phyloP scores from a whole-genome alignment of 2,888 invertebrate species.

The Mythimna pallens region DNA sequence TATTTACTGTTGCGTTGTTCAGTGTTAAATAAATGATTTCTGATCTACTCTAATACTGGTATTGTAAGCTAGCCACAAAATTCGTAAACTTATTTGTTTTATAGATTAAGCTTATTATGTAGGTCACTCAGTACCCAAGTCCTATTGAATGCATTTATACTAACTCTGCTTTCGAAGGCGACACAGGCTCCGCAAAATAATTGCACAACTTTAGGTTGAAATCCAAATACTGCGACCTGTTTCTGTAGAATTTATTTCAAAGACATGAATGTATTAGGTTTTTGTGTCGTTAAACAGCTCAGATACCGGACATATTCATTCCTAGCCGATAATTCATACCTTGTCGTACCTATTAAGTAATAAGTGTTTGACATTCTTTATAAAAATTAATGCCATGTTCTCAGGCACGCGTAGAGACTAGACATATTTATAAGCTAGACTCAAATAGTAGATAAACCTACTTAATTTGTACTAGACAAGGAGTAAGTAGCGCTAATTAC shows the following conservation, averaged over 20 bases:
- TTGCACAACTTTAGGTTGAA: constrained; percentile 47
- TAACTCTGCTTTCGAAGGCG: constrained; percentile 49
- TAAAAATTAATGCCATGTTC: constrained; percentile 42
- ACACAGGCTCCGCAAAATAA: constrained; percentile 43
- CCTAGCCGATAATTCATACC: constrained; percentile 4
- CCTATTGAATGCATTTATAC: constrained; percentile 42
- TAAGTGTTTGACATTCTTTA: constrained; percentile 28
- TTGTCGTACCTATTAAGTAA: neutral
- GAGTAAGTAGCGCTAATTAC: constrained; percentile 10
- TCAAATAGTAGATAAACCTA: neutral
- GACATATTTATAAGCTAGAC: neutral
- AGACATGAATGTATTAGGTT: constrained; percentile 20
- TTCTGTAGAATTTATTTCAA: constrained; percentile 26
- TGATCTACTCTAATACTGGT: neutral
- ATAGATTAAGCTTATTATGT: constrained; percentile 20
- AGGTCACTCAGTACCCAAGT: constrained; percentile 36
- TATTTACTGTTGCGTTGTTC: too few relatives aligned
- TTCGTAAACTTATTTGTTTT: constrained; percentile 21
- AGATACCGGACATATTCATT: constrained; percentile 20
- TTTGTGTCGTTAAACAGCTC: constrained; percentile 26
- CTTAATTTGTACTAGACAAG: constrained; percentile 8
- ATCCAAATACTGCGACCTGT: constrained; percentile 30
- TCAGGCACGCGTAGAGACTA: neutral
- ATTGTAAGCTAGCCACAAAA: neutral
- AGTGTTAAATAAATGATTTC: too few relatives aligned